Evolutionary conservation across 2,888 invertebrate genomes (phyloP), one percentile per base, ranked within the genome.

Genomic region (Eupithecia abbreviata): DNA sequence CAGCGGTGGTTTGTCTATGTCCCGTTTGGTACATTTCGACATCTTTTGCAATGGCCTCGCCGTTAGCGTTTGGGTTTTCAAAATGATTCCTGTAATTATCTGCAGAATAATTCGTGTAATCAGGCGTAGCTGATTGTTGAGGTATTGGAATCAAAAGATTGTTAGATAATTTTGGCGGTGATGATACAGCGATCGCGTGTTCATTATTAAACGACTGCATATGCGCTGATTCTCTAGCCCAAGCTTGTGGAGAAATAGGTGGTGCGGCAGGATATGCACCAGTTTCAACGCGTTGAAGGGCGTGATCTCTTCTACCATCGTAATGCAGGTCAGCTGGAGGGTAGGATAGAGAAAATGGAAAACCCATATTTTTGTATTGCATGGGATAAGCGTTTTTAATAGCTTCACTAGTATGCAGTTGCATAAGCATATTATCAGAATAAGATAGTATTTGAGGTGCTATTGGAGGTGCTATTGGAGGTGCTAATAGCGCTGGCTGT

Each of bases 181-280:
- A 2, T 51, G 30, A 73, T 71, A 47, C 58, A 55, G 70, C 43
- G 4, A 51, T 13, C 2, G 71, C 47, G 71, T 67, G 70, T 73
- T 75, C 74, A 51, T 58, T 73, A 41, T 75, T 73, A 12, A 30
- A 42, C 62, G 72, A 75, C 41, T 74, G 72, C 49, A 51, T 58
- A 71, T 65, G 69, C 15, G 70, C 2, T 12, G 69, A 4, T 30
- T 71, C 73, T 58, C 69, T 73, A 4, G 2, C 7, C 73, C 74
- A 74, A 6, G 55, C 42, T 74, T 47, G 73, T 66, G 75, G 74
- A 49, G 73, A 71, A 43, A 65, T 42, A 3, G 76, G 41, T 42
- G 71, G 13, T 62, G 55, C n/a, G 47, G 62, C 43, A 7, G 65
- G 67, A 67, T 66, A 62, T 49, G 67, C 12, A 45, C 41, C 62